Evolutionary conservation across 2,113 vertebrate genomes (phyloP).

Genomic region (Phoxinus phoxinus): DNA sequence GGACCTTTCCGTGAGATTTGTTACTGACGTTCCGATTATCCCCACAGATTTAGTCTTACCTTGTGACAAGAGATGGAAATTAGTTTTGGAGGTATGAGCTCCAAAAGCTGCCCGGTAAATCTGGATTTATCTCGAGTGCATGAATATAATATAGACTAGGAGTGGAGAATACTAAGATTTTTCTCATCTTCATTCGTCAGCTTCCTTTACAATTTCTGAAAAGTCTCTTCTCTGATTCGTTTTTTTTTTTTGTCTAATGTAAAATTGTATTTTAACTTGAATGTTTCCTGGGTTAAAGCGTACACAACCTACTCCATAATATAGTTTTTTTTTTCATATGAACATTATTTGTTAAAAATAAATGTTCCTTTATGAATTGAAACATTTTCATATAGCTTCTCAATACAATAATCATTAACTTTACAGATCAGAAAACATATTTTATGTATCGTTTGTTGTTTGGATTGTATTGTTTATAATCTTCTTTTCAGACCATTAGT

Average conservation of each 20-base stretch:
- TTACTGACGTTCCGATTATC: constrained; percentile 68
- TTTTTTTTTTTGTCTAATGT: no score
- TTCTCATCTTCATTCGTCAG: background rate
- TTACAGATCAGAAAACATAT: background rate
- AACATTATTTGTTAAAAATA: background rate
- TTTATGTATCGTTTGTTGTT: background rate
- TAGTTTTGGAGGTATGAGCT: constrained; percentile 63
- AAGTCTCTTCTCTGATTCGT: no score
- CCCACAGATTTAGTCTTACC: constrained; percentile 71
- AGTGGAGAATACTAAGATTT: background rate
- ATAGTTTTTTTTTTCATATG: background rate
- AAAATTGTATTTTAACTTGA: background rate
- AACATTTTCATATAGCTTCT: background rate
- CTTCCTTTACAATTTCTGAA: background rate
- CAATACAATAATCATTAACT: background rate
- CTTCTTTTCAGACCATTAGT: background rate
- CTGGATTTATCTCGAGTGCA: constrained; percentile 68
- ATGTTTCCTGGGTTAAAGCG: background rate
- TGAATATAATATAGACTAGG: background rate
- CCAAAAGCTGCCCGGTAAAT: constrained; percentile 60
- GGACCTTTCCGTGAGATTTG: constrained; percentile 62
- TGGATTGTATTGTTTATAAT: background rate
- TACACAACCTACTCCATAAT: background rate
- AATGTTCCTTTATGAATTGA: background rate
- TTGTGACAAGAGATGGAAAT: constrained; percentile 73